Conservation (phyloP, 2,888 invertebrate species). For the Synanthedon myopaeformis region DNA sequence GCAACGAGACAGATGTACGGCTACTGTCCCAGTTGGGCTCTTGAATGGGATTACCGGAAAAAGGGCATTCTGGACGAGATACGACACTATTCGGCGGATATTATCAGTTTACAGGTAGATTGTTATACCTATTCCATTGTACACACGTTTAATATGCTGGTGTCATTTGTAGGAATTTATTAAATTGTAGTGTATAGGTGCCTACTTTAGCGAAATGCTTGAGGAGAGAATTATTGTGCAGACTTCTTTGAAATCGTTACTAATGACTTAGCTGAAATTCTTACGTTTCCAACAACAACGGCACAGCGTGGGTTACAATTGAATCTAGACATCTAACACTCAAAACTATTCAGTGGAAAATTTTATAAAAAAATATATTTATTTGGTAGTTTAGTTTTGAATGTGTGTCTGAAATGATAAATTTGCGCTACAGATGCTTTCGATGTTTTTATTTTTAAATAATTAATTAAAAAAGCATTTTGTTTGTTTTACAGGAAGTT, state of each 20-base stretch:
- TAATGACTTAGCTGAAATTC: background rate
- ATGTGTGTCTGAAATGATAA: background rate
- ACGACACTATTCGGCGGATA: slow-evolving; percentile 94
- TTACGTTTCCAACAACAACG: no score
- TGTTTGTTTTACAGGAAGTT: slow-evolving; percentile 80
- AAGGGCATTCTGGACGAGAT: slow-evolving; percentile 98
- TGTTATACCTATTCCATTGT: no score
- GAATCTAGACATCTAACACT: no score
- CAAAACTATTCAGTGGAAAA: no score
- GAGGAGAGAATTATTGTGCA: background rate
- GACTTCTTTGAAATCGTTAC: background rate
- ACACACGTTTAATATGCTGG: background rate
- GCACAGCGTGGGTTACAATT: no score
- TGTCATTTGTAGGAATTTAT: background rate
- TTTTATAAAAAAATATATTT: background rate
- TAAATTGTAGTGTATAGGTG: background rate
- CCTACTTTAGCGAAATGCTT: background rate
- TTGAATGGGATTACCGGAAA: slow-evolving; percentile 98
- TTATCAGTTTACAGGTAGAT: slow-evolving; percentile 83
- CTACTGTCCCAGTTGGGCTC: slow-evolving; percentile 99
- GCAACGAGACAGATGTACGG: slow-evolving; percentile 99
- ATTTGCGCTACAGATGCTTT: background rate
- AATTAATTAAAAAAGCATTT: slow-evolving; percentile 14
- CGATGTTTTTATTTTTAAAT: slow-evolving; percentile 4
- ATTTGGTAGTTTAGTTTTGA: no score